A percentile compares a stretch with the other conserved stretches of the same genome.
These are phyloP conservation scores for Lampris megalopsis DNA, from an alignment of 2,113 vertebrate genomes.

Conservation along the genomic window DNA sequence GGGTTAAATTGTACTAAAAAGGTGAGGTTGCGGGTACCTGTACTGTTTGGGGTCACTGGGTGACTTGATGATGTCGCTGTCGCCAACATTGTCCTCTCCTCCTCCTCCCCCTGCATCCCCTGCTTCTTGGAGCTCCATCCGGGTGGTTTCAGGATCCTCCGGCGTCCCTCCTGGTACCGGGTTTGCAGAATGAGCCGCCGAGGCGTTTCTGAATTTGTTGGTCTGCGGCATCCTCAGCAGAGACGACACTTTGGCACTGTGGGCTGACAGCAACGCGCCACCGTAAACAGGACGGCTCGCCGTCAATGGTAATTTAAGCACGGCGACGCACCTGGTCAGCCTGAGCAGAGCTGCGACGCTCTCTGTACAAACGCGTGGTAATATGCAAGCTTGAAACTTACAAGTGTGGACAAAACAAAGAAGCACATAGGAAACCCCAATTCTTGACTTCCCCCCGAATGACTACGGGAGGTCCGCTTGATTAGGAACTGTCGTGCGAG, in stretches of 20 bases:
- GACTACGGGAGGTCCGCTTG: conserved; percentile 15
- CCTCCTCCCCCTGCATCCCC: conserved; percentile 38
- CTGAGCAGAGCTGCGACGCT: conserved; percentile 64
- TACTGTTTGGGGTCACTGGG: conserved; percentile 96
- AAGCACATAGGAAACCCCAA: conserved; percentile 17
- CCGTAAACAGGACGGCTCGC: conserved; percentile 50
- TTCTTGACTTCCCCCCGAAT: not conserved
- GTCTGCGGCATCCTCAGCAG: conserved; percentile 74
- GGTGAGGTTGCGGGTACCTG: conserved; percentile 80
- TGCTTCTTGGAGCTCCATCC: conserved; percentile 25
- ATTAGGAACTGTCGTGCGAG: conserved; percentile 22
- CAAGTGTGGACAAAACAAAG: not conserved
- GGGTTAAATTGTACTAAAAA: not conserved
- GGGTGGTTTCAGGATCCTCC: conserved; percentile 20
- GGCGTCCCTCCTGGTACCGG: conserved; percentile 35
- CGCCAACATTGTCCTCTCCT: conserved; percentile 77
- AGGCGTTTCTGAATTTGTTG: conserved; percentile 67
- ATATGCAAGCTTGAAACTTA: not conserved
- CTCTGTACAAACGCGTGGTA: conserved; percentile 4
- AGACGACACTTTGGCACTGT: conserved; percentile 49
- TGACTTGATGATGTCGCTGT: conserved; percentile 91
- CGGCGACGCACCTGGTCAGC: conserved; percentile 60
- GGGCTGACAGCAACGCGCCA: conserved; percentile 58
- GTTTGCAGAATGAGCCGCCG: conserved; percentile 32
- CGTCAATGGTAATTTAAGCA: conserved; percentile 53